These are phyloP conservation scores for Myiozetetes cayanensis DNA, from an alignment of 2,113 vertebrate genomes.

Conservation along the genomic window DNA sequence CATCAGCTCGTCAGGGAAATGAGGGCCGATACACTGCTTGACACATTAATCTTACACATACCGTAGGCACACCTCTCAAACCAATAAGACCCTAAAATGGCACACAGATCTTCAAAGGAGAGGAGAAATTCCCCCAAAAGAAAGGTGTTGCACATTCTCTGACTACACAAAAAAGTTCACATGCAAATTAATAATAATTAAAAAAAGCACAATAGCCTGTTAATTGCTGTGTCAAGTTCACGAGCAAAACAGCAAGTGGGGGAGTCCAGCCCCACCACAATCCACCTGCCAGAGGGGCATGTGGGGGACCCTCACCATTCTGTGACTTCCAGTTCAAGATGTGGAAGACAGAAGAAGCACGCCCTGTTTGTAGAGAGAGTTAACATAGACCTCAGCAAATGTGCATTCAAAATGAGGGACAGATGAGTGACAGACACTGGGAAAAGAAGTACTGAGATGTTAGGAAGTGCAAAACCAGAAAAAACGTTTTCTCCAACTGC, in stretches of 20 bases:
- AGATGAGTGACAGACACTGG: neutral
- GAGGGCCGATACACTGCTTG: rapidly evolving
- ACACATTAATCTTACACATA: neutral
- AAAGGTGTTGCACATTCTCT: neutral
- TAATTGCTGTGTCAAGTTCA: neutral
- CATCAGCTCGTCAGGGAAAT: neutral
- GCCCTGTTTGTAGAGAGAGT: neutral
- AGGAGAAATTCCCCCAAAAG: neutral
- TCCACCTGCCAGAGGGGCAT: neutral
- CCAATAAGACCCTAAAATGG: neutral
- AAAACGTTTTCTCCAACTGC: neutral
- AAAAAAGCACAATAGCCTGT: neutral
- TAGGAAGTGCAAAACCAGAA: neutral
- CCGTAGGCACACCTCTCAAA: neutral
- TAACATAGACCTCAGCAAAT: neutral
- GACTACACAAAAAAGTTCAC: neutral
- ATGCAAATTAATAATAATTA: neutral
- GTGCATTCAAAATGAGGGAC: neutral
- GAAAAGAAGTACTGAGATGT: neutral
- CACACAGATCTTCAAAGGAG: neutral
- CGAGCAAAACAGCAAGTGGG: rapidly evolving
- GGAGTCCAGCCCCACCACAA: neutral
- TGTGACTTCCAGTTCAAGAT: neutral
- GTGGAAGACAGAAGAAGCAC: neutral
- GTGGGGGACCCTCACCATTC: rapidly evolving